These are phyloP conservation scores for Sphecodes monilicornis DNA, from an alignment of 2,888 invertebrate genomes.

Conservation along the genomic window DNA sequence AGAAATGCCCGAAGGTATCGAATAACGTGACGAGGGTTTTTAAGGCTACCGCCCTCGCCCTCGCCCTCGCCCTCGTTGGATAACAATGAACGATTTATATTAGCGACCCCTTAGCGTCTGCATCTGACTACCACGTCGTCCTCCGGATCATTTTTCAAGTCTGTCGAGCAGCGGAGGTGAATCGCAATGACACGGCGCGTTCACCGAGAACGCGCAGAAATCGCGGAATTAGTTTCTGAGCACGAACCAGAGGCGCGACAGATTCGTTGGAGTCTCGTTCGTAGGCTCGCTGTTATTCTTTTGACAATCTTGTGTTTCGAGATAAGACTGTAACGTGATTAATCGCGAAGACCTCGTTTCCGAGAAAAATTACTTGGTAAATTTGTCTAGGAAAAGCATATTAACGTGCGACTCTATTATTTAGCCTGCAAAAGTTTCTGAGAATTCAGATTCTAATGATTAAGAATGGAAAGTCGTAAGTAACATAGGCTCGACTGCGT, in stretches of 20 bases:
- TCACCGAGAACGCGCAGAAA: not conserved
- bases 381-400: not conserved
- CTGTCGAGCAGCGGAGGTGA: not conserved
- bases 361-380: not conserved
- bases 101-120: slow-evolving; percentile 16
- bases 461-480: not conserved
- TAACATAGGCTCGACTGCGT: no score
- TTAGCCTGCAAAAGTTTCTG: not conserved
- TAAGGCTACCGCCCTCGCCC: slow-evolving; percentile 57
- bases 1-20: slow-evolving; percentile 72
- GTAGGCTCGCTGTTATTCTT: not conserved
- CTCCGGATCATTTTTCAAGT: slow-evolving; percentile 1
- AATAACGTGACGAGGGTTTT: slow-evolving; percentile 75
- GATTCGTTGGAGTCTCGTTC: not conserved
- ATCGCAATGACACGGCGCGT: not conserved
- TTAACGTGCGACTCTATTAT: not conserved
- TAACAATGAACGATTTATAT: slow-evolving; percentile 52
- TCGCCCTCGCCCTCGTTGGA: slow-evolving; percentile 17
- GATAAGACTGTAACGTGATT: not conserved
- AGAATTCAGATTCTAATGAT: not conserved
- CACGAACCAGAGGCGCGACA: not conserved
- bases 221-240: not conserved
- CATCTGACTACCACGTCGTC: slow-evolving; percentile 2
- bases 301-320: not conserved
- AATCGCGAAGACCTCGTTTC: not conserved